Base-by-base conservation (phyloP, 2,113 vertebrate genomes). In the Podarcis cretensis region DNA sequence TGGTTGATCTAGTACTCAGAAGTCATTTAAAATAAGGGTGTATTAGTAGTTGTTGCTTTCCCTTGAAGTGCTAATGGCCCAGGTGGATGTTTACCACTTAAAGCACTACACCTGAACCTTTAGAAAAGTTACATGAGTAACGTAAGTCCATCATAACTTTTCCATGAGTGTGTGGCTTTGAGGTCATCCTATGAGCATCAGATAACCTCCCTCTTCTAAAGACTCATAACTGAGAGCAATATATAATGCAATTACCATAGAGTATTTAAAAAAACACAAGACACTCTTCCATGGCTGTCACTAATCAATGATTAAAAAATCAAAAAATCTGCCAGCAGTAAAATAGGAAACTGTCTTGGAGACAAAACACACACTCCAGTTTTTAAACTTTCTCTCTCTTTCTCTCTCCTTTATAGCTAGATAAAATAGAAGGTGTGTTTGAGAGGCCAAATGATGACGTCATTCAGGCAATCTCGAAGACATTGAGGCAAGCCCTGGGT, bases 361-460 rank as follows among this genome's bases (percentile, higher is more conserved):
- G 59, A 37, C n/a, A 9, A 54, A 54, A 25, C 25, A 79, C 6
- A 57, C 35, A 10, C 16, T 32, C 14, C 25, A 5, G 4, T 27
- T 77, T 77, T 32, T 37, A 23, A 35, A 27, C 25, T 43, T 7
- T 63, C 32, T 30, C n/a, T n/a, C 13, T 68, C 37, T 14, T 43
- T 59, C 37, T 21, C 48, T 57, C 78, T 90, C 87, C 85, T 83
- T 69, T 77, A 0, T 57, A 99, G 99, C 97, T 99, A 95, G 99
- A 99, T 92, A 98, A 98, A 90, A 98, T 99, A 3, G 99, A 99
- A 96, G 98, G 98, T 0, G 98, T 99, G 37, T 99, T 98, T 43
- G 98, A 98, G 94, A 98, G 98, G 20, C 99, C 99, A 0, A 98
- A 95, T 0, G 98, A 99, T 0, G 98, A 99, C 1, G 99, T 99